Evolutionary conservation across 1,140 invertebrate species (phyloP).

Genomic region (Capitella teleta): DNA sequence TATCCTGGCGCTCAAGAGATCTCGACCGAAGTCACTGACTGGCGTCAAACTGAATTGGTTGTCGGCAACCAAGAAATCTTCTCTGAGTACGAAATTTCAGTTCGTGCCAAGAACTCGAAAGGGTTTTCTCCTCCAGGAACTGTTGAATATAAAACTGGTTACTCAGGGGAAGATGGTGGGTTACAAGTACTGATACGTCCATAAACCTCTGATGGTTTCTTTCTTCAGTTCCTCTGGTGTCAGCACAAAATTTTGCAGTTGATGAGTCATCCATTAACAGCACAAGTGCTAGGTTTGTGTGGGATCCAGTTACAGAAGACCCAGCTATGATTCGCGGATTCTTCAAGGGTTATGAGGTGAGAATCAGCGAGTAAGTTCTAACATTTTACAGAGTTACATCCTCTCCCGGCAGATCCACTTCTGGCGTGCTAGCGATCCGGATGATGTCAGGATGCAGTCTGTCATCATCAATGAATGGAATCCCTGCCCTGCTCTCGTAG

Average conservation of each 20-base stretch:
- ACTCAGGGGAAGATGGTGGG: slow-evolving; percentile 12
- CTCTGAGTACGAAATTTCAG: slow-evolving; percentile 6
- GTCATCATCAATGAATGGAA: slow-evolving; percentile 3
- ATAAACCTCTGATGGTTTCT: neutral
- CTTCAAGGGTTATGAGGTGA: slow-evolving; percentile 30
- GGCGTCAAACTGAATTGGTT: slow-evolving; percentile 12
- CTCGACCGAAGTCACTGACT: neutral
- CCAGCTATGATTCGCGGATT: slow-evolving; percentile 20
- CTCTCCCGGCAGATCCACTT: slow-evolving; percentile 12
- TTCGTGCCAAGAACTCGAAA: slow-evolving; percentile 1
- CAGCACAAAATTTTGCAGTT: slow-evolving; percentile 9
- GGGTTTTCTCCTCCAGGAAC: neutral
- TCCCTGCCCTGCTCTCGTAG: slow-evolving; percentile 1
- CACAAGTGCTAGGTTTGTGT: slow-evolving; percentile 23
- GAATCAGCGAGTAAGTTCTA: neutral
- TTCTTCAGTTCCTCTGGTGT: slow-evolving; percentile 7
- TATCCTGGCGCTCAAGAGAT: neutral
- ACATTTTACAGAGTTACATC: too few relatives aligned
- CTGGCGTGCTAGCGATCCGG: slow-evolving; percentile 5
- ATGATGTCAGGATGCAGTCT: slow-evolving; percentile 1
- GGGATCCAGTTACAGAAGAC: slow-evolving; percentile 22
- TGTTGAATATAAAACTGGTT: neutral
- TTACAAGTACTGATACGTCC: neutral
- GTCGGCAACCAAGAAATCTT: slow-evolving; percentile 3
- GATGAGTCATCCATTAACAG: slow-evolving; percentile 20